Evolutionary conservation across 64 coral and sea anemone genomes (phyloP).

Genomic region (Montipora efflorescens): DNA sequence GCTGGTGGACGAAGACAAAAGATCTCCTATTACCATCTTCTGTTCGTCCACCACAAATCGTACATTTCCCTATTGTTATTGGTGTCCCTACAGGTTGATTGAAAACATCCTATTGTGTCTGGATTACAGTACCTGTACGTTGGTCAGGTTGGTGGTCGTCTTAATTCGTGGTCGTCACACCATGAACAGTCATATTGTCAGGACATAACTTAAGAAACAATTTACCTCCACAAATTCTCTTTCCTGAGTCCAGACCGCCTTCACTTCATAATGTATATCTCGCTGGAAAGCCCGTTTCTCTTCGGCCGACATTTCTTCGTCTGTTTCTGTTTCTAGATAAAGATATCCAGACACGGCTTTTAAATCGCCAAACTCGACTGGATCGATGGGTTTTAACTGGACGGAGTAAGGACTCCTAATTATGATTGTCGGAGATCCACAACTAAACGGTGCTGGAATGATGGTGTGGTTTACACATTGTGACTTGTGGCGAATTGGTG

Average conservation of each 20-base stretch:
- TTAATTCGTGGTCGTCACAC: too few species aligned
- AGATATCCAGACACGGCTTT: slow-evolving; percentile 10
- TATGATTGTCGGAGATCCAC: not conserved
- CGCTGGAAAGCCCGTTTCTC: slow-evolving; percentile 1
- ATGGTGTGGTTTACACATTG: not conserved
- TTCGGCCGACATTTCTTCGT: not conserved
- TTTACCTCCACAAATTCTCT: slow-evolving; percentile 23
- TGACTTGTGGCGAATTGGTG: slow-evolving; percentile 10
- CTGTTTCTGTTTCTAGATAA: slow-evolving; percentile 5
- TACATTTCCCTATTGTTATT: too few species aligned
- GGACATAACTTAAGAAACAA: too few species aligned
- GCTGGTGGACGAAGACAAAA: too few species aligned
- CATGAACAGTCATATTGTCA: too few species aligned
- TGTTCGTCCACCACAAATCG: too few species aligned
- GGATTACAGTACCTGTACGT: too few species aligned
- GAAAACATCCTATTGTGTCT: too few species aligned
- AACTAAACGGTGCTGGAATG: not conserved
- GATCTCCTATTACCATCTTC: too few species aligned
- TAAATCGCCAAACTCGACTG: slow-evolving; percentile 23
- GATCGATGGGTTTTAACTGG: slow-evolving; percentile 44
- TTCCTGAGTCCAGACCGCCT: not conserved
- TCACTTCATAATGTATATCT: not conserved
- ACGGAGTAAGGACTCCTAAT: slow-evolving; percentile 48
- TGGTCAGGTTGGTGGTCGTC: too few species aligned
- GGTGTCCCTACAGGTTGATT: too few species aligned